Percentiles rank a stretch among this genome's conserved stretches.
Conservation (phyloP, 2,113 vertebrate species). For the Callocephalon fimbriatum region DNA sequence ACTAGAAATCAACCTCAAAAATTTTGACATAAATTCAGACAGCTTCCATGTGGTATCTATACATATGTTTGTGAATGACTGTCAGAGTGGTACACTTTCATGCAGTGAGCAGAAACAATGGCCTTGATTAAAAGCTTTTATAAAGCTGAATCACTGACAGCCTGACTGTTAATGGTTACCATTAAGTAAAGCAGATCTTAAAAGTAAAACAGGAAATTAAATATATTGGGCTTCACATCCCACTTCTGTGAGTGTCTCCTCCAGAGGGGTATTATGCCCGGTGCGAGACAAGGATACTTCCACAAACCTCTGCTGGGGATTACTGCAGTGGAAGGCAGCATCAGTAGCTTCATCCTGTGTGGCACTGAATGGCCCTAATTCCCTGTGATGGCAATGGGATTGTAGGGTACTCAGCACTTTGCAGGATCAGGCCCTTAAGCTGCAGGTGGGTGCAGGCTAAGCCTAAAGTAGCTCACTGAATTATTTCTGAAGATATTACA, state of each 20-base stretch:
- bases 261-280: background rate
- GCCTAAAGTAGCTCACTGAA: background rate
- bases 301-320: background rate
- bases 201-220: background rate
- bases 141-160: background rate
- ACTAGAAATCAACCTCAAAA: background rate
- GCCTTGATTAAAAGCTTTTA: background rate
- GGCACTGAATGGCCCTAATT: background rate
- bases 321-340: background rate
- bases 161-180: conserved; percentile 16
- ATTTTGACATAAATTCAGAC: conserved; percentile 4
- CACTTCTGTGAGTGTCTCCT: background rate
- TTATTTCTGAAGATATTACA: conserved; percentile 60
- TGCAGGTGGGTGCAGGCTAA: background rate
- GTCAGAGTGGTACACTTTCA: background rate
- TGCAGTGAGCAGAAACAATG: background rate
- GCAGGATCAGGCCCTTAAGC: background rate
- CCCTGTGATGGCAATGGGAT: background rate
- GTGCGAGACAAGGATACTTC: background rate
- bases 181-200: conserved; percentile 53
- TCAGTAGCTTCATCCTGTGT: background rate
- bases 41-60: background rate
- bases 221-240: background rate
- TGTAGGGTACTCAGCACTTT: background rate
- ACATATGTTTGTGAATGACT: background rate